phyloP scores from a whole-genome alignment of 2,888 invertebrate species.

The Cephus pulcher region DNA sequence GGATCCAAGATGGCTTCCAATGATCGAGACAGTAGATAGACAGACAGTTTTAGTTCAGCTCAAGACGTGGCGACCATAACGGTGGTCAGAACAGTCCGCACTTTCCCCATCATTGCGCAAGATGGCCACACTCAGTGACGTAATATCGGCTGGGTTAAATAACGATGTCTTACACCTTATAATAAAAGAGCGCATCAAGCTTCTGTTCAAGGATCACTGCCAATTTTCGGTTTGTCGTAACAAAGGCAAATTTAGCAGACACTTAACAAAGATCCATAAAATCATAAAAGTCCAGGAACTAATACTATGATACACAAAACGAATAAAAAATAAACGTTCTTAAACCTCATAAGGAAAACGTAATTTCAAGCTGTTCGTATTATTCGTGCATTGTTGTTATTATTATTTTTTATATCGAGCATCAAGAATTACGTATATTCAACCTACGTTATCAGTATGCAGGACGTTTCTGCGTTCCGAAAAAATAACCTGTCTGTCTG shows the following conservation, averaged over 20 bases:
- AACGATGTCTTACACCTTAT: conserved; percentile 33
- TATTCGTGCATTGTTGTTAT: background rate
- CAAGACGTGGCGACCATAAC: conserved; percentile 38
- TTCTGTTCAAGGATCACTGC: background rate
- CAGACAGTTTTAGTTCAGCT: conserved; percentile 32
- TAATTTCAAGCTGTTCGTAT: background rate
- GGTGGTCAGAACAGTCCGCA: conserved; percentile 48
- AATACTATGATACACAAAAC: conserved; percentile 29
- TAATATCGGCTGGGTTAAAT: conserved; percentile 44
- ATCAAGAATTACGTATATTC: background rate
- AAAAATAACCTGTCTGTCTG: background rate
- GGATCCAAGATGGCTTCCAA: background rate
- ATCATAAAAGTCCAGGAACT: conserved; percentile 11
- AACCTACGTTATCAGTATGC: background rate
- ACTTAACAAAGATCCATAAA: background rate
- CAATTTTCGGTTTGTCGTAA: background rate
- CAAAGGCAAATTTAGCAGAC: background rate
- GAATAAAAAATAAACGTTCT: conserved; percentile 32
- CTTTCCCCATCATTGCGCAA: conserved; percentile 57
- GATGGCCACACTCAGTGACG: conserved; percentile 36
- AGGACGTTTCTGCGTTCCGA: background rate
- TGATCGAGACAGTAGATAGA: background rate
- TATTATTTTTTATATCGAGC: background rate
- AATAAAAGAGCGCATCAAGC: background rate
- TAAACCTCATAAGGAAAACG: background rate